phyloP scores from a whole-genome alignment of 2,888 invertebrate species.

The Tenthredo amoena region DNA sequence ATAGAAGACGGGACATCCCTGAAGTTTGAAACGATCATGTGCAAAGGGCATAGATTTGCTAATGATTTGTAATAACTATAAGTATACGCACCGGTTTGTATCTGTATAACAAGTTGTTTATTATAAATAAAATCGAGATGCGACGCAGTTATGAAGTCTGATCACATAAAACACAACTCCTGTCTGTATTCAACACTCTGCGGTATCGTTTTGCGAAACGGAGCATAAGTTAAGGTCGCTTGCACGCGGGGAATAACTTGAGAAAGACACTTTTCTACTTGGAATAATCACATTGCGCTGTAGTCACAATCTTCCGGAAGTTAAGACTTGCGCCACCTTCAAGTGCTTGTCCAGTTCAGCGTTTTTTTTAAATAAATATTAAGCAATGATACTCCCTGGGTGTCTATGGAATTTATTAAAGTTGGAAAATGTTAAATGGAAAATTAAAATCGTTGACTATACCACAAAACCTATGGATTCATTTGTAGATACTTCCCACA shows the following conservation, averaged over 20 bases:
- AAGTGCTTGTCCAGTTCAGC: conserved; percentile 25
- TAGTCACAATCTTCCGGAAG: neutral
- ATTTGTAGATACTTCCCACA: neutral
- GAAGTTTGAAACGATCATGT: conserved; percentile 19
- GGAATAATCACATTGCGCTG: neutral
- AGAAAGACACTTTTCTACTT: neutral
- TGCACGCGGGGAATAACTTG: conserved; percentile 32
- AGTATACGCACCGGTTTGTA: conserved; percentile 9
- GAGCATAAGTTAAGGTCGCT: neutral
- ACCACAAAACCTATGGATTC: neutral
- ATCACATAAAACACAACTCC: neutral
- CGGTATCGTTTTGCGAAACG: neutral
- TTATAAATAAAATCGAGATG: neutral
- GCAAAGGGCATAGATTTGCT: neutral
- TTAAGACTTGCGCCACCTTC: conserved; percentile 4
- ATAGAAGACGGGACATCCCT: conserved; percentile 62
- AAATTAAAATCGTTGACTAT: neutral
- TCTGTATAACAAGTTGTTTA: neutral
- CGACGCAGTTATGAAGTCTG: neutral
- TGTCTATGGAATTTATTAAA: neutral
- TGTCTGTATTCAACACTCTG: neutral
- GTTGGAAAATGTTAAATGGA: neutral
- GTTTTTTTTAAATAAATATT: neutral
- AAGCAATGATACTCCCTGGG: neutral
- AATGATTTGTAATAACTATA: neutral